Evolutionary conservation across 1,140 invertebrate genomes (phyloP), one percentile per base, ranked within the genome.

Genomic region (Phocides pigmalion): DNA sequence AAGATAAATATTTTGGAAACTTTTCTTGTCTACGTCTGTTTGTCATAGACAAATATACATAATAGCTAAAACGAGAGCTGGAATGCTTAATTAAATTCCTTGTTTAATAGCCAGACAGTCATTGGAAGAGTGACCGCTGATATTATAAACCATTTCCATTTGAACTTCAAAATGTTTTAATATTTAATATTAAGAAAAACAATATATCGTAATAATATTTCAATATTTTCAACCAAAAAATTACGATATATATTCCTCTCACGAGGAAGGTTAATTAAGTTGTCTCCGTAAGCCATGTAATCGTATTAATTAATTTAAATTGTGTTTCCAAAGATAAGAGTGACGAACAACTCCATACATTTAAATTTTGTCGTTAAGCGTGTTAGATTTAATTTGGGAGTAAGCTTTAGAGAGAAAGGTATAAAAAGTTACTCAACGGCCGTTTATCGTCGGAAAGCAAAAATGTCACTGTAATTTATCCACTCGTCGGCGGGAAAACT

Each of bases 401-500:
- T n/a, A n/a, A n/a, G 32, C 2, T 20, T 46, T 44, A 4, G 11
- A 17, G 9, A 20, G 16, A 19, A 19, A 19, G 16, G 16, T 44
- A 16, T 16, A 20, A 44, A 44, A 46, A 25, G 20, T 9, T 14
- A 47, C 20, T 47, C 4, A 47, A 22, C 22, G 20, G 19, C 11
- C 20, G 1, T 25, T 47, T 47, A 51, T 35, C 15, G 16, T 19
- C 37, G 19, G 15, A 51, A 35, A 51, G 16, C 28, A 51, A 51
- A 17, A 35, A 51, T 51, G 16, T 37, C 32, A 37, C 15, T 51
- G 49, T 51, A 51, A 51, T 51, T 51, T 51, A 51, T 35, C 15
- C 49, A 51, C 28, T 14, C 16, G 49, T 53, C 32, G 50, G n/a
- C 16, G 50, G 12, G 9, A 53, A 39, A 39, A 14, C 22, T 39